Conservation (phyloP, 2,113 vertebrate species). For the Podarcis raffonei region DNA sequence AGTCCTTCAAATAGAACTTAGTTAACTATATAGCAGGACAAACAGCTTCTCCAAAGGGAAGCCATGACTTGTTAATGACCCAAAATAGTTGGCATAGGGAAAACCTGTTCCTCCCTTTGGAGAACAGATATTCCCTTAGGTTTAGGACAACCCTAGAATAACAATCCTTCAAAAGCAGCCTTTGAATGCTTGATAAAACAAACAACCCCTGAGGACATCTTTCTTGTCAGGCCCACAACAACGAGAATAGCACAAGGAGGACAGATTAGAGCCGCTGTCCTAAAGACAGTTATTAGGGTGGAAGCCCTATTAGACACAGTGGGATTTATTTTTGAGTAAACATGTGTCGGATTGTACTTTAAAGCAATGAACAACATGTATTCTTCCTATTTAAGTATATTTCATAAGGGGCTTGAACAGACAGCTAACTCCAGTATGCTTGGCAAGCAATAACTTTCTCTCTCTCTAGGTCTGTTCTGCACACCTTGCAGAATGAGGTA, state of each 20-base stretch:
- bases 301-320: background rate
- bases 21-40: no score
- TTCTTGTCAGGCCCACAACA: constrained; percentile 11
- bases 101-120: background rate
- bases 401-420: constrained; percentile 14
- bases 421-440: accelerated
- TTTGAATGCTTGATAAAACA: background rate
- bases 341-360: background rate
- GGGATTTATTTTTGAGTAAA: background rate
- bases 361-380: background rate
- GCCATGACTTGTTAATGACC: background rate
- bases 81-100: background rate
- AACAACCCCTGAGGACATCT: background rate
- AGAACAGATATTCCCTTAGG: background rate
- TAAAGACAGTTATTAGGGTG: background rate
- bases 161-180: background rate
- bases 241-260: background rate
- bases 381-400: background rate
- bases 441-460: background rate
- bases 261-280: background rate
- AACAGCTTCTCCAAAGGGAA: background rate
- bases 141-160: background rate
- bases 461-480: background rate
- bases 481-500: background rate
- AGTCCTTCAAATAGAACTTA: no score